These are phyloP conservation scores for Neopipo cinnamomea DNA, from an alignment of 2,113 vertebrate genomes.

Conservation along the genomic window DNA sequence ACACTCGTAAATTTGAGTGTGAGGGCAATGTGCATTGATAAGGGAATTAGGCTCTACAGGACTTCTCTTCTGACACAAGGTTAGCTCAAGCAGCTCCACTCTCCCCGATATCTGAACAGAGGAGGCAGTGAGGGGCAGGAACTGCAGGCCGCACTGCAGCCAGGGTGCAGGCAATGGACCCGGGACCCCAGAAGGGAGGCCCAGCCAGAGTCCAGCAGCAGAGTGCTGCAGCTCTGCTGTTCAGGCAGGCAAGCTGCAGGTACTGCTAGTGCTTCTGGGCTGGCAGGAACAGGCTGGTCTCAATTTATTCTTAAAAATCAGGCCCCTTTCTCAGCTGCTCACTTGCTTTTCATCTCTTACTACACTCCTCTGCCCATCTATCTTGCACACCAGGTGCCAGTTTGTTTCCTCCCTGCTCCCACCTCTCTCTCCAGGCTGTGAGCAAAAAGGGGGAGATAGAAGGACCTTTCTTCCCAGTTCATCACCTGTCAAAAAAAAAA, in stretches of 20 bases:
- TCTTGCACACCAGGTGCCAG: neutral
- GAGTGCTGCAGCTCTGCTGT: fast-evolving
- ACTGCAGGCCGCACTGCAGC: neutral
- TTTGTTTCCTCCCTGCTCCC: neutral
- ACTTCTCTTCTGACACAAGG: neutral
- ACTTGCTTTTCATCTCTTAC: neutral
- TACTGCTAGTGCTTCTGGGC: fast-evolving
- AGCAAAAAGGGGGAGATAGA: neutral
- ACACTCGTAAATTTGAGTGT: neutral
- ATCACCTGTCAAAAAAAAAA: neutral
- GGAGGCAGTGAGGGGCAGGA: neutral
- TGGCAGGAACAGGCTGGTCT: neutral
- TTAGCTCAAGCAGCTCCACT: neutral
- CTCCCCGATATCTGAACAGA: neutral
- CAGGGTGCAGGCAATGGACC: too few species aligned
- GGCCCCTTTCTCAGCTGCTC: neutral
- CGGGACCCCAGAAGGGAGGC: fast-evolving
- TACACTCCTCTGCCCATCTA: neutral
- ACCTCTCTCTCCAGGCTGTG: neutral
- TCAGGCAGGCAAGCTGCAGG: neutral
- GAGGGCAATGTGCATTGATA: fast-evolving
- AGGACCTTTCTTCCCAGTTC: neutral
- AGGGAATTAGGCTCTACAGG: neutral
- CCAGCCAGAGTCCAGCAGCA: neutral
- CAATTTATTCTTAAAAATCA: neutral